Evolutionary conservation across 2,113 vertebrate genomes (phyloP), one percentile per base, ranked within the genome.

Genomic region (Bambusicola thoracicus): DNA sequence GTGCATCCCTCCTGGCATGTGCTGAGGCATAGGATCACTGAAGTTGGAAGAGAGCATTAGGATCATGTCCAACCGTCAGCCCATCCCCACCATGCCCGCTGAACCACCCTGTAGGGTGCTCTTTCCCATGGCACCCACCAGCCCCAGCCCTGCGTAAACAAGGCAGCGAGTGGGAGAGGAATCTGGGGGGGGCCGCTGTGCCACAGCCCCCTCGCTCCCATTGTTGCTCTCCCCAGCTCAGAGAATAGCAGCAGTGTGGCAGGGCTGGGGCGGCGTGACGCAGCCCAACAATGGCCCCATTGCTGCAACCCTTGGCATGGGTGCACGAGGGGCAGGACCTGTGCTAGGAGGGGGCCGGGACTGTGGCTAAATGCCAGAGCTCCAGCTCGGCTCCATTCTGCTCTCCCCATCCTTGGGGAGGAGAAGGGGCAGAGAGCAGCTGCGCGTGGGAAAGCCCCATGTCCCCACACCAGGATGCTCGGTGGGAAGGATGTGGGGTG

Each of bases 211-310:
- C 46, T 76, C 25, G 93, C 14, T 0, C 62, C 59, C 66, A 85
- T 83, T 67, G 85, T 89, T 48, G 44, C 84, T 91, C 78, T 93
- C 84, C 89, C 91, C 24, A 4, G 48, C 73, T 76, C 8, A 17
- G 96, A 98, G 98, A 98, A 99, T 97, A 87, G 97, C 36, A 80
- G 76, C 96, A 95, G 97, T 98, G 98, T 98, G 79, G 51, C 44
- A 38, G 96, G 94, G 95, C 91, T 90, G 70, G 95, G 58, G 85
- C 93, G 89, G 97, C 96, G 93, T 97, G 63, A 94, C 81, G 97
- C 97, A 66, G 98, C 94, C 58, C 92, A 97, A 99, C 99, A 99
- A 99, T 99, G 97, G 96, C 7, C 63, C 86, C 90, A 96, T 98
- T 99, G 98, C 98, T 97, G 81, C 93, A 72, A 11, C 73, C 92